Evolutionary conservation across 2,113 vertebrate genomes (phyloP), one percentile per base, ranked within the genome.

Genomic region (Syrrhaptes paradoxus): DNA sequence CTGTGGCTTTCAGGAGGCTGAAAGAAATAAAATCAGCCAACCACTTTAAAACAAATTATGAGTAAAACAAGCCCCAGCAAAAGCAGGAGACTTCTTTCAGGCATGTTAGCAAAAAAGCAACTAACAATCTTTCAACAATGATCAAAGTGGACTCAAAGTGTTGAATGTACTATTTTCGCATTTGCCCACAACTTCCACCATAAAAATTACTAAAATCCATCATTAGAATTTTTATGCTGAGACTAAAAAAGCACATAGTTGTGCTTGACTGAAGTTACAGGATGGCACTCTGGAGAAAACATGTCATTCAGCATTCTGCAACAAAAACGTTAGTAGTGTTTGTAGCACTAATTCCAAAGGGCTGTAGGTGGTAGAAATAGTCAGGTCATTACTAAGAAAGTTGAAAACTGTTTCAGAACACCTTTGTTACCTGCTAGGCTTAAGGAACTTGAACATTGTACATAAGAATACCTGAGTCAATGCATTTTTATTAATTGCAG

Each of bases 261-360:
- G 20, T 63, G 7, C 52, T 41, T 55, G 45, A 63, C 4, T 0
- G 6, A 4, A 31, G 29, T 31, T 36, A 8, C 24, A 51, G 49
- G 32, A 41, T n/a, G 49, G 29, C 34, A n/a, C 17, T 5, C 17
- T n/a, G 46, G 32, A 74, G 29, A 57, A 78, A 54, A 74, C 24
- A 24, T 3, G 13, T 8, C 3, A 8, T 17, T 79, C 67, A 75
- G 32, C 45, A 79, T 17, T 57, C 55, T 66, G 49, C 0, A 4
- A 43, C 46, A 77, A 57, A 95, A 43, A 2, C 2, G 14, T 26
- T 4, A 25, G 3, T 25, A 26, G 11, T 0, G 0, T 49, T 49
- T 77, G 55, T 54, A 34, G 6, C 34, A 31, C 26, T 59, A 38
- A 58, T 20, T 21, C 17, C 62, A 36, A 65, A 68, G 52, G 31